Evolutionary conservation across 2,888 invertebrate species (phyloP), one percentile per base, ranked within the genome.

Genomic region (Listrodromus nycthemerus): DNA sequence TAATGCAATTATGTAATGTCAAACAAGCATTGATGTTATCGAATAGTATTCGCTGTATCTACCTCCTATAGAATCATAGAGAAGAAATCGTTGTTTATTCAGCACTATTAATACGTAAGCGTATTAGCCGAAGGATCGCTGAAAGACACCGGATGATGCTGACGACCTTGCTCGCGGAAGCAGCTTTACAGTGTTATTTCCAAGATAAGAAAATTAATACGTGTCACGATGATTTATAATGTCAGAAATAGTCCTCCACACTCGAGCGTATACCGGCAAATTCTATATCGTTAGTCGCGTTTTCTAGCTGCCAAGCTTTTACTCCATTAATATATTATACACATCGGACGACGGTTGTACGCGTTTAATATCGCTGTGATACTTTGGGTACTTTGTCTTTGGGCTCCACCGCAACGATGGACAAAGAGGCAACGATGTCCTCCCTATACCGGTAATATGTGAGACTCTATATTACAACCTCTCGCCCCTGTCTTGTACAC

Each of bases 161-260:
- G 74, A 52, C 69, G 73, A 82, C 73, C 78, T 82, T 82, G 77
- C 66, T 19, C 24, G 52, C 41, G n/a, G 37, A 81, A 71, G 71
- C 37, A 48, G 55, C 41, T 8, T 41, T 55, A 55, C 74, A 71
- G 37, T 75, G 75, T 79, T 61, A 48, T 48, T 58, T 55, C 21
- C 61, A 8, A 48, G 80, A 83, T 83, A 83, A 80, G 75, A 80
- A 76, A 80, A 83, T 76, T 76, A 71, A 83, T 80, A 61, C 80
- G 75, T 48, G 83, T 80, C 58, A 33, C 50, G 3, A 41, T 83
- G 76, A 83, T 83, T 83, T 80, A 83, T 83, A 71, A 80, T 80
- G 76, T 71, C 66, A 48, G 33, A 58, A 6, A 61, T 80, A 45
- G 75, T 66, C n/a, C 61, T 33, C 33, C 55, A 21, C 65, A 66